Base-by-base conservation (phyloP, 2,888 invertebrate species). In the Sesia apiformis region DNA sequence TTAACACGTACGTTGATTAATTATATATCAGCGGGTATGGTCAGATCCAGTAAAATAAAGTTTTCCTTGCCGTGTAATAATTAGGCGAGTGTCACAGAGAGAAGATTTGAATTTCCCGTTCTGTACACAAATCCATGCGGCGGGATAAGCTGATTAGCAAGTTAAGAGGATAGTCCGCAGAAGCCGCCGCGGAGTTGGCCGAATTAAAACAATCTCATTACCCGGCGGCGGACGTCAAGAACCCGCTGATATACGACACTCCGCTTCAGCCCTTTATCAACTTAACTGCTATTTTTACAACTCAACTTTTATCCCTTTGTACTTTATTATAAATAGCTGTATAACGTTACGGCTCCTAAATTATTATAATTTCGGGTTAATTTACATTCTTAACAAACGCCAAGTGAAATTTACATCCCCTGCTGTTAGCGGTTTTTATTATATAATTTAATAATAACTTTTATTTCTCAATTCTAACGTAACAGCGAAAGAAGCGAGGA, bases 131-230 rank as follows among this genome's bases (percentile, higher is more conserved):
- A 78, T 77, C 78, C 70, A 75, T 71, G 72, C 68, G 74, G 72
- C 69, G 68, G 74, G 70, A 74, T 79, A 79, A 83, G 76, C 78
- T 78, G 78, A 84, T 84, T 84, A 83, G 67, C 75, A 78, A 83
- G 73, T 80, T 81, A 76, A 77, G 78, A 77, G 75, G 76, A 75
- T 70, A 66, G 69, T 66, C 74, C 70, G 63, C 70, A 66, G 69
- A 65, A 70, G 69, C 64, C 61, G 62, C 59, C 63, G 67, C 63
- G 63, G 69, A 73, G 71, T 76, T 70, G 64, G 66, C 56, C 69
- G 72, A 79, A 81, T 80, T 80, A 78, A 76, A 78, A 80, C 78
- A 77, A 80, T 79, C 75, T 75, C 77, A 75, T 78, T 79, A 76
- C 69, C 70, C 65, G 63, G 58, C 65, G 63, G 58, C 63, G 63